These are phyloP conservation scores for Phyllotreta cruciferae DNA, from an alignment of 2,888 invertebrate species.

Conservation along the genomic window DNA sequence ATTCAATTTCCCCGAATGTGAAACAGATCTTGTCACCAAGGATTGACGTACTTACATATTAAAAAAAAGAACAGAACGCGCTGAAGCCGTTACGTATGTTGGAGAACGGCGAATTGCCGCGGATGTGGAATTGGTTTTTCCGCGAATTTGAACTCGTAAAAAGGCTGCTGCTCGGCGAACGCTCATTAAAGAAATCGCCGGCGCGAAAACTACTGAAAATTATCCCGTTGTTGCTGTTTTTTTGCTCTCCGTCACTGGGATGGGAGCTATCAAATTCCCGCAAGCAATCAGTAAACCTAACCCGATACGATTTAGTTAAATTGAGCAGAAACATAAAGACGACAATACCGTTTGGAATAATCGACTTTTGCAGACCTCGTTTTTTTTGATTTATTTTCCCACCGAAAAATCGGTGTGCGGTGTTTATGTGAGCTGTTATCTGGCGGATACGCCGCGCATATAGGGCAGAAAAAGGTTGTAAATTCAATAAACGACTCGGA, in stretches of 20 bases:
- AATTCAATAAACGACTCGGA: constrained; percentile 28
- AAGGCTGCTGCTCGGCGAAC: too few species aligned
- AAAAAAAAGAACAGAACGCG: constrained; percentile 17
- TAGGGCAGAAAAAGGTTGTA: constrained; percentile 27
- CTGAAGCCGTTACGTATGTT: constrained; percentile 15
- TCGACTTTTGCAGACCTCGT: constrained; percentile 30
- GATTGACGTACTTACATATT: constrained; percentile 23
- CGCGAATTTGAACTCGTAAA: too few species aligned
- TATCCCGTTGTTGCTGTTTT: too few species aligned
- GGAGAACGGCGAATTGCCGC: constrained; percentile 24
- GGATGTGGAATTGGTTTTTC: background rate
- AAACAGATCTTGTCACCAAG: constrained; percentile 27
- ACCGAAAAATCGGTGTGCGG: constrained; percentile 25
- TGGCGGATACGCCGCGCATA: constrained; percentile 19
- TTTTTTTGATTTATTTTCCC: constrained; percentile 32
- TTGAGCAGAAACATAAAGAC: constrained; percentile 48
- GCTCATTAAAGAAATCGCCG: too few species aligned
- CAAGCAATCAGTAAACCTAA: constrained; percentile 46
- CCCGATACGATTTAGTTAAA: constrained; percentile 49
- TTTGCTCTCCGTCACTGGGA: constrained; percentile 9
- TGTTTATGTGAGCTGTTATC: constrained; percentile 30
- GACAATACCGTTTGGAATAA: constrained; percentile 34
- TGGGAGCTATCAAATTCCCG: constrained; percentile 28
- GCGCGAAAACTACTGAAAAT: too few species aligned
- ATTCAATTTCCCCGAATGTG: constrained; percentile 32